Evolutionary conservation across 2,888 invertebrate species (phyloP).

Genomic region (Luperina testacea): DNA sequence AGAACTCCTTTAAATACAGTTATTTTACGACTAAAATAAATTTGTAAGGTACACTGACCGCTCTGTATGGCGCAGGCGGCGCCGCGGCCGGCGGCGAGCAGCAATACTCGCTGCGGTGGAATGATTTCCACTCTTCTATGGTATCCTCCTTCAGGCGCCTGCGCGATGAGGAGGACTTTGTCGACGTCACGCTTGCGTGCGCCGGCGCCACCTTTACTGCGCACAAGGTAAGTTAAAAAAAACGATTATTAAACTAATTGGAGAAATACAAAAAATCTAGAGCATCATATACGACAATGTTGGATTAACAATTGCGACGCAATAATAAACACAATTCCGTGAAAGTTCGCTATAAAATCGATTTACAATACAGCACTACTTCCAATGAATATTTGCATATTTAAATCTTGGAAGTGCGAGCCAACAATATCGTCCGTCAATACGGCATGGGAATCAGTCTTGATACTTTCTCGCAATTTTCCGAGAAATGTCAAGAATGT

Average conservation of each 20-base stretch:
- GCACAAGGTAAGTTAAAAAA: constrained; percentile 91
- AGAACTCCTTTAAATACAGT: constrained; percentile 30
- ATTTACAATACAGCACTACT: constrained; percentile 40
- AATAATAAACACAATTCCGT: constrained; percentile 18
- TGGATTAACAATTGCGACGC: background rate
- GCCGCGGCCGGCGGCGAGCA: constrained; percentile 91
- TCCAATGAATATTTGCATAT: constrained; percentile 57
- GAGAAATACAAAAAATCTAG: background rate
- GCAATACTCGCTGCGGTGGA: constrained; percentile 98
- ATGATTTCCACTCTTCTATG: constrained; percentile 97
- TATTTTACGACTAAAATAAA: constrained; percentile 61
- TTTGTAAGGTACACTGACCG: constrained; percentile 61
- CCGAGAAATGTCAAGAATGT: constrained; percentile 49
- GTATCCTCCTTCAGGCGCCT: constrained; percentile 96
- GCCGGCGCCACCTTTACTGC: constrained; percentile 97
- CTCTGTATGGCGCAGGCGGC: constrained; percentile 79
- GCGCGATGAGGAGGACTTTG: constrained; percentile 97
- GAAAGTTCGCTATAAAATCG: constrained; percentile 20
- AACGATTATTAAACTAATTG: background rate
- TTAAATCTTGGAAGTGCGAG: constrained; percentile 39
- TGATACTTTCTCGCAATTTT: constrained; percentile 41
- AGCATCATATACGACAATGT: no score
- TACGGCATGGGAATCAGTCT: constrained; percentile 37
- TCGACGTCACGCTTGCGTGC: constrained; percentile 97
- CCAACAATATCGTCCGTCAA: constrained; percentile 42